A percentile compares a stretch with the other conserved stretches of the same genome.
Conservation (phyloP, 2,797 vertebrate species). For the Anabacerthia variegaticeps region DNA sequence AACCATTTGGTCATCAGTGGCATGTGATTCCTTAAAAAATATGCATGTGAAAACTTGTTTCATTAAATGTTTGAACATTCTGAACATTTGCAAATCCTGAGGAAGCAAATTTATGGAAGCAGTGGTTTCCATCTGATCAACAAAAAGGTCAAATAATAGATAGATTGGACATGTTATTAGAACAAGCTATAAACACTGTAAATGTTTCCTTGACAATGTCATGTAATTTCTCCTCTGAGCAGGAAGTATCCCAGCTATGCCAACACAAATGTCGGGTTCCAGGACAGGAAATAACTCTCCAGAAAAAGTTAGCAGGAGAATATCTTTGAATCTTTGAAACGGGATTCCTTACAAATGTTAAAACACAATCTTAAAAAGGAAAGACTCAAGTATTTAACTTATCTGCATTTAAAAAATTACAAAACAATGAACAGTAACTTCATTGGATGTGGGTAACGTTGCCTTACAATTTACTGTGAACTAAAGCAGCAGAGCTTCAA, state of each 20-base stretch:
- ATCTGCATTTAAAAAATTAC: neutral
- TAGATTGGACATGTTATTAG: neutral
- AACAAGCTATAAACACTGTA: slow-evolving; percentile 16
- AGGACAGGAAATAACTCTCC: neutral
- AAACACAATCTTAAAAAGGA: neutral
- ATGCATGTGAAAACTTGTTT: neutral
- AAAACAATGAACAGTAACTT: neutral
- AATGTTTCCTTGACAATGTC: slow-evolving; percentile 49
- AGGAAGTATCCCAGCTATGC: neutral
- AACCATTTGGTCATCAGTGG: neutral
- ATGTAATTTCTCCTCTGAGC: slow-evolving; percentile 1
- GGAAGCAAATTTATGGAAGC: neutral
- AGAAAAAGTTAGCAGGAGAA: neutral
- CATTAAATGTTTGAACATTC: neutral
- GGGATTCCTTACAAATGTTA: neutral
- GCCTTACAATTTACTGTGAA: neutral
- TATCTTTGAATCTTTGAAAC: neutral
- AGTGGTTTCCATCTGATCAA: neutral
- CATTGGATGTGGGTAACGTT: neutral
- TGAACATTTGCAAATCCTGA: neutral
- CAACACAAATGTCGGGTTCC: neutral
- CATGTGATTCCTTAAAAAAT: neutral
- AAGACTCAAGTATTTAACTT: neutral
- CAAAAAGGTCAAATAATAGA: slow-evolving; percentile 25
- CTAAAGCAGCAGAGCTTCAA: neutral